Evolutionary conservation across 1,140 invertebrate genomes (phyloP).

Genomic region (Macrostomum lignano): DNA sequence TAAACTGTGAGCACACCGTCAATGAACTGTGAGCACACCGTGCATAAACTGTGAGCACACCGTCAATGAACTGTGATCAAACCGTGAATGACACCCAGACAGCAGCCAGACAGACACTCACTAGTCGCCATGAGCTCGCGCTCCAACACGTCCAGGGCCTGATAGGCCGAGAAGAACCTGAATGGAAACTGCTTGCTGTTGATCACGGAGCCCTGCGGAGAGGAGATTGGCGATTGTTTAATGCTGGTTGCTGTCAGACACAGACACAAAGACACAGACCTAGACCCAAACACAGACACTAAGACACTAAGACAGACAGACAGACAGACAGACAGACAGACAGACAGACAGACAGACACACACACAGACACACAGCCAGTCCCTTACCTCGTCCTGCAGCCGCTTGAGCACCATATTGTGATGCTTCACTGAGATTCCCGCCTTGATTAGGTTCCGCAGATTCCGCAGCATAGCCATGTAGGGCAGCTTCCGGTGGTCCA

Average conservation of each 20-base stretch:
- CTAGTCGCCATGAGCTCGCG: slow-evolving; percentile 16
- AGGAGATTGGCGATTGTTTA: background rate
- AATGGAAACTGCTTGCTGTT: slow-evolving; percentile 29
- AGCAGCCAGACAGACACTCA: slow-evolving; percentile 11
- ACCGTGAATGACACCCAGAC: too few species aligned
- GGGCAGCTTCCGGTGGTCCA: slow-evolving; percentile 29
- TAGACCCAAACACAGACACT: too few species aligned
- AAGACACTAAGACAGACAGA: too few species aligned
- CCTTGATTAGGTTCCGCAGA: slow-evolving; percentile 27
- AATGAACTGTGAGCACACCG: too few species aligned
- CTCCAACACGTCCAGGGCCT: slow-evolving; percentile 19
- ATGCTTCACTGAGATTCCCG: slow-evolving; percentile 24
- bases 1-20: too few species aligned
- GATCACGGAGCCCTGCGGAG: slow-evolving; percentile 20
- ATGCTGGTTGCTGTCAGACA: too few species aligned
- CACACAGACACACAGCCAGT: slow-evolving; percentile 1
- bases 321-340: too few species aligned
- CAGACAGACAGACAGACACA: background rate
- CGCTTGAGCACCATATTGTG: slow-evolving; percentile 19
- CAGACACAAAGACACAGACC: too few species aligned
- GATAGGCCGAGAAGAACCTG: slow-evolving; percentile 28
- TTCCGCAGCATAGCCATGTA: slow-evolving; percentile 31
- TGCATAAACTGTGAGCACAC: too few species aligned
- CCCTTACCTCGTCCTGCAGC: slow-evolving; percentile 22
- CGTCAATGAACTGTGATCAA: too few species aligned